Conservation (phyloP, 2,113 vertebrate genomes). For the Aix galericulata region DNA sequence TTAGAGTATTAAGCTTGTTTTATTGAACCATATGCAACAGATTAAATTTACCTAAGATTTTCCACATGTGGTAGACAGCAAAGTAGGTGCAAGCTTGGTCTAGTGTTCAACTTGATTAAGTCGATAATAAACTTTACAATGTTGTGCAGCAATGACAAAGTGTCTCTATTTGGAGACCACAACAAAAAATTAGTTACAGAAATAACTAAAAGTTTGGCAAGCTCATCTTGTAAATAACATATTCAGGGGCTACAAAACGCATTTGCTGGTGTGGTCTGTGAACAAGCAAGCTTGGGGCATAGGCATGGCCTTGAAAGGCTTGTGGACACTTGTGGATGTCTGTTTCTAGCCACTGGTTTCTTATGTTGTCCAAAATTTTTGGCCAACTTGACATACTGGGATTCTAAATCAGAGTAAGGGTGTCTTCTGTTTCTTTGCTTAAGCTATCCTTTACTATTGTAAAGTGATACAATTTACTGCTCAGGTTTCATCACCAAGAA, state of each 20-base stretch:
- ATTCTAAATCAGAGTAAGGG: not conserved
- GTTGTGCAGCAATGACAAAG: not conserved
- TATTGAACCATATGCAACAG: not conserved
- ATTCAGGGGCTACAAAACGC: not conserved
- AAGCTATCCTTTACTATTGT: not conserved
- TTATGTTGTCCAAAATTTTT: not conserved
- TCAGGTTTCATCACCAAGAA: not conserved
- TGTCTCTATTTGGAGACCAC: not conserved
- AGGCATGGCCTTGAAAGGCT: not conserved
- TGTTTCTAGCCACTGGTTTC: not conserved
- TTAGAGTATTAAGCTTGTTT: not conserved
- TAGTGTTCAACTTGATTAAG: not conserved
- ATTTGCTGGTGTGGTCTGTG: not conserved
- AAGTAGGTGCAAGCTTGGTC: not conserved
- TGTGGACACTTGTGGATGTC: not conserved
- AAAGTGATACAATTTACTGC: not conserved
- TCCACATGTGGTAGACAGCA: not conserved
- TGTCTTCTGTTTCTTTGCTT: not conserved
- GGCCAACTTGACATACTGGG: not conserved
- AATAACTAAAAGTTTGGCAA: not conserved
- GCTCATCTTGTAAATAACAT: not conserved
- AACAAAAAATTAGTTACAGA: not conserved
- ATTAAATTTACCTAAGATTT: not conserved
- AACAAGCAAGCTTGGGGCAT: not conserved
- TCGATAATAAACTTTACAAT: not conserved